Evolutionary conservation across 1,140 invertebrate species (phyloP).

Genomic region (Pogonomyrmex californicus): DNA sequence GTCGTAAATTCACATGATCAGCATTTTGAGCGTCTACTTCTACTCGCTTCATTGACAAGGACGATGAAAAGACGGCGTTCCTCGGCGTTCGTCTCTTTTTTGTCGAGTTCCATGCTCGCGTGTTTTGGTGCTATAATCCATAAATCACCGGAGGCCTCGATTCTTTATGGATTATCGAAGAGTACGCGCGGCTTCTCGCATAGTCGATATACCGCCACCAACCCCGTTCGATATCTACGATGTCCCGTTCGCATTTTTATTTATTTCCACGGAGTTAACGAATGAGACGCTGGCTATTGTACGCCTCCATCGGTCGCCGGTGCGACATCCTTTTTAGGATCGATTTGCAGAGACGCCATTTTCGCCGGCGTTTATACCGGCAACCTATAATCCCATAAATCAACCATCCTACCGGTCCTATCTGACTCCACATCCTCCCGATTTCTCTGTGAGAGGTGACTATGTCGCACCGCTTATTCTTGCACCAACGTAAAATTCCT

Average conservation of each 20-base stretch:
- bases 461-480: slow-evolving; percentile 60
- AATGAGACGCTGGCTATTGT: slow-evolving; percentile 75
- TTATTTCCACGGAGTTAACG: slow-evolving; percentile 73
- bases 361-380: slow-evolving; percentile 71
- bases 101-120: slow-evolving; percentile 70
- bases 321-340: slow-evolving; percentile 75
- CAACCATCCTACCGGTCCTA: slow-evolving; percentile 51
- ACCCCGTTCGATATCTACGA: slow-evolving; percentile 46
- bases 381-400: slow-evolving; percentile 75
- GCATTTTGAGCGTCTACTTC: slow-evolving; percentile 35
- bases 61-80: slow-evolving; percentile 65
- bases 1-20: background rate
- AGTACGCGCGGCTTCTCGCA: slow-evolving; percentile 65
- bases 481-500: slow-evolving; percentile 9
- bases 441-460: slow-evolving; percentile 61
- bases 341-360: slow-evolving; percentile 77
- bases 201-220: slow-evolving; percentile 37
- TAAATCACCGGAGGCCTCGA: slow-evolving; percentile 83
- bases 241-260: slow-evolving; percentile 65
- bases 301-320: slow-evolving; percentile 43
- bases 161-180: slow-evolving; percentile 79
- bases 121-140: slow-evolving; percentile 81
- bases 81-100: slow-evolving; percentile 51
- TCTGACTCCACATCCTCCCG: slow-evolving; percentile 50
- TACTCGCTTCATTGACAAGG: slow-evolving; percentile 60